phyloP scores from a whole-genome alignment of 2,888 invertebrate species.

The Parnassius orleans region DNA sequence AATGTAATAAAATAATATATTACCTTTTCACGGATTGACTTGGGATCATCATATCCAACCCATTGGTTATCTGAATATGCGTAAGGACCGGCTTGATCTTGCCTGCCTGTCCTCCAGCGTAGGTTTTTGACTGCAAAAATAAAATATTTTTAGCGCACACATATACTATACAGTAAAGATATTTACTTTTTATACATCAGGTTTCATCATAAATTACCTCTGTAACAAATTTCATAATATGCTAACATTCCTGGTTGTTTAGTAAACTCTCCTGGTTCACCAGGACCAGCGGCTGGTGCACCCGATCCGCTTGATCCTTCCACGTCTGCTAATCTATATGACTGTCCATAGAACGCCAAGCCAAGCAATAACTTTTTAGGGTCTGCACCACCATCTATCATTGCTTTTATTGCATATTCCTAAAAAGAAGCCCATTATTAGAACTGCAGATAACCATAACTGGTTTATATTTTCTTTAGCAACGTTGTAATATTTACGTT shows the following conservation, averaged over 20 bases:
- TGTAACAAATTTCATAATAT: slow-evolving; percentile 91
- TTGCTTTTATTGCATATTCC: slow-evolving; percentile 90
- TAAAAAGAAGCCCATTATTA: slow-evolving; percentile 47
- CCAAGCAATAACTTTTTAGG: slow-evolving; percentile 89
- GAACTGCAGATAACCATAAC: not conserved
- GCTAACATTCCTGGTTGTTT: slow-evolving; percentile 93
- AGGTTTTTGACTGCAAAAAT: slow-evolving; percentile 79
- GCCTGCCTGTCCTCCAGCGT: slow-evolving; percentile 84
- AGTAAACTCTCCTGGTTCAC: slow-evolving; percentile 89
- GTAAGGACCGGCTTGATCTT: slow-evolving; percentile 86
- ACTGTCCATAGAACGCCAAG: slow-evolving; percentile 93
- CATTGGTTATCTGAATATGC: slow-evolving; percentile 91
- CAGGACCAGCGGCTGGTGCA: slow-evolving; percentile 85
- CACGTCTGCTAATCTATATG: slow-evolving; percentile 84
- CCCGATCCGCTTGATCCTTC: slow-evolving; percentile 76
- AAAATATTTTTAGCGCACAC: not conserved
- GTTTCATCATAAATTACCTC: slow-evolving; percentile 53
- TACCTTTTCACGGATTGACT: slow-evolving; percentile 88
- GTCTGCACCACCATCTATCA: slow-evolving; percentile 87
- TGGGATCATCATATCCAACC: slow-evolving; percentile 93
- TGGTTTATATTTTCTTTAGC: too few species aligned
- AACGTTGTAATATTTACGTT: not conserved
- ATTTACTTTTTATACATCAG: not conserved
- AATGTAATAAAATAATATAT: too few species aligned
- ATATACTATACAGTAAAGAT: too few species aligned